phyloP scores from a whole-genome alignment of 35 echinoderm and acorn worm genomes.

The Stichopus chloronotus region DNA sequence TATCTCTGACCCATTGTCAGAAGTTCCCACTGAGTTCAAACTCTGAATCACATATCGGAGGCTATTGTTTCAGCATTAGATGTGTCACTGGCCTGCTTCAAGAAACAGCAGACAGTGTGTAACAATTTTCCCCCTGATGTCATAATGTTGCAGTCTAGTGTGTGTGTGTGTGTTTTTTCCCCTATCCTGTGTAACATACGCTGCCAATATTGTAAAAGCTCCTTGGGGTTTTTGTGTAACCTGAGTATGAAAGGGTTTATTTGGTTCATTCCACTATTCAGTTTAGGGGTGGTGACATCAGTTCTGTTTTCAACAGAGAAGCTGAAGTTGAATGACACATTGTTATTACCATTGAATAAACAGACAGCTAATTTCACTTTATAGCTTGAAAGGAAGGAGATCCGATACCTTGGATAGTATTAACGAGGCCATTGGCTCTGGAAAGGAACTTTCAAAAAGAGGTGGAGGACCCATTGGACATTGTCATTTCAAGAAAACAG shows the following conservation, averaged over 20 bases:
- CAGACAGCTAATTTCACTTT: constrained; percentile 54
- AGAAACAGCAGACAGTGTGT: background rate
- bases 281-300: background rate
- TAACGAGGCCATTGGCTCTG: constrained; percentile 42
- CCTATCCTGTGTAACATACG: no score
- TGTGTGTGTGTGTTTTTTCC: background rate
- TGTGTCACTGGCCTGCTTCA: background rate
- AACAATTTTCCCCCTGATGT: background rate
- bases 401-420: background rate
- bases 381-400: constrained; percentile 29
- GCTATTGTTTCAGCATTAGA: background rate
- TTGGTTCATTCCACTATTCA: constrained; percentile 6
- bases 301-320: background rate
- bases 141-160: constrained; percentile 4
- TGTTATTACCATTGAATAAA: constrained; percentile 41
- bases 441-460: background rate
- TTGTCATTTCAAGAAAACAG: background rate
- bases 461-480: constrained; percentile 7
- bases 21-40: background rate
- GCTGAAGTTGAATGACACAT: constrained; percentile 49
- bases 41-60: background rate
- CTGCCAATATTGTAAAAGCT: background rate
- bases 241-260: background rate
- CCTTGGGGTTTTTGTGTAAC: constrained; percentile 3
- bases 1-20: background rate